Percentiles rank a stretch among this genome's conserved stretches.
Conservation (phyloP, 1,140 invertebrate genomes). For the Drosophila repleta region DNA sequence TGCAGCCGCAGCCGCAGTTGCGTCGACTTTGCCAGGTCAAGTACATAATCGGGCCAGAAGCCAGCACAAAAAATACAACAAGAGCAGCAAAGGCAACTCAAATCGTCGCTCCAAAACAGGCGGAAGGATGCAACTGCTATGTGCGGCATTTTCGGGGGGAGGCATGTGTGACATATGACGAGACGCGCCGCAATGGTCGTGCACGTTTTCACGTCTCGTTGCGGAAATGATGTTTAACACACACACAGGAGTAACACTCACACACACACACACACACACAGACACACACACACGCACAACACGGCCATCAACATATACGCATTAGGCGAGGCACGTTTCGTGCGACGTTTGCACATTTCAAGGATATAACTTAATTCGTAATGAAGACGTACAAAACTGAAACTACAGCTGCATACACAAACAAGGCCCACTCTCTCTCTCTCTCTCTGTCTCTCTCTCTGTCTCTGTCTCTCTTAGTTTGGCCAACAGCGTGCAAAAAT, state of each 20-base stretch:
- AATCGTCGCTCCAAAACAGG: background rate
- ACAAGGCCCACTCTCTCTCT: background rate
- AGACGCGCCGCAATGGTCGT: conserved; percentile 19
- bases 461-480: background rate
- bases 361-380: conserved; percentile 80
- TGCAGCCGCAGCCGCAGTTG: conserved; percentile 4
- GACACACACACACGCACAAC: conserved; percentile 29
- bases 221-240: conserved; percentile 63
- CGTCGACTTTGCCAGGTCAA: conserved; percentile 28
- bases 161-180: conserved; percentile 23
- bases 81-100: conserved; percentile 4
- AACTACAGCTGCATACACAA: conserved; percentile 25
- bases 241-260: conserved; percentile 12
- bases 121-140: conserved; percentile 8
- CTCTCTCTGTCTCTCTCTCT: too few relatives aligned
- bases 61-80: background rate
- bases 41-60: conserved; percentile 29
- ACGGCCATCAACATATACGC: conserved; percentile 30
- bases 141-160: conserved; percentile 5
- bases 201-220: conserved; percentile 54
- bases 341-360: conserved; percentile 76
- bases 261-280: conserved; percentile 41
- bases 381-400: conserved; percentile 68
- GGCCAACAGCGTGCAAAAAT: conserved; percentile 32
- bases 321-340: conserved; percentile 57